These are phyloP conservation scores for Fringilla coelebs DNA, from an alignment of 2,797 vertebrate species.

Conservation along the genomic window DNA sequence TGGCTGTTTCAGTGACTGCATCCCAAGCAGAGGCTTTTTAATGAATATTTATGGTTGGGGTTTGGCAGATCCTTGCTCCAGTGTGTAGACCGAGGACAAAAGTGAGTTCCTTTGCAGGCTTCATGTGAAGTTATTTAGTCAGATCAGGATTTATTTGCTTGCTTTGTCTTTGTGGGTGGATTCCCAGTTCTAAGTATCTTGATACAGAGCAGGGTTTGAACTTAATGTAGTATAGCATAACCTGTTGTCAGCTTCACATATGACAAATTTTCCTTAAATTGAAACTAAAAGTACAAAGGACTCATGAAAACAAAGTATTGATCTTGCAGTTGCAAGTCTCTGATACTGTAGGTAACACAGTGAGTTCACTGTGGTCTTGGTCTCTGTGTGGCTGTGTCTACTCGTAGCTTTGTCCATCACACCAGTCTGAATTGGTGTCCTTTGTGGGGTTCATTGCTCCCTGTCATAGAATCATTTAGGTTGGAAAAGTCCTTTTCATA, in stretches of 20 bases:
- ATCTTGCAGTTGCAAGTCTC: neutral
- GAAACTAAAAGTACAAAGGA: neutral
- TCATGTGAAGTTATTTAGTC: slow-evolving; percentile 29
- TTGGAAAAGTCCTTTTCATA: neutral
- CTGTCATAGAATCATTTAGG: neutral
- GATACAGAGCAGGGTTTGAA: neutral
- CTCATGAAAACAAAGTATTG: neutral
- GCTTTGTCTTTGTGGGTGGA: neutral
- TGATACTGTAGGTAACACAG: neutral
- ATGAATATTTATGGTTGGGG: slow-evolving; percentile 63
- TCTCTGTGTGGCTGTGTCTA: neutral
- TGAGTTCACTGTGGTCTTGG: neutral
- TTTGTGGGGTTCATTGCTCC: neutral
- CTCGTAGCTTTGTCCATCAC: neutral
- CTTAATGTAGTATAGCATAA: neutral
- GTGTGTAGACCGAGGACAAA: slow-evolving; percentile 46
- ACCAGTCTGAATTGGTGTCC: neutral
- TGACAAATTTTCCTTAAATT: neutral
- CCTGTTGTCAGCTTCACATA: neutral
- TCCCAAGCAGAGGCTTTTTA: slow-evolving; percentile 50
- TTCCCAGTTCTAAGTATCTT: neutral
- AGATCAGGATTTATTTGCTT: slow-evolving; percentile 26
- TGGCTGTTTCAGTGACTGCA: slow-evolving; percentile 56
- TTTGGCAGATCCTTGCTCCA: slow-evolving; percentile 48
- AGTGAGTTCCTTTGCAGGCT: slow-evolving; percentile 41